These are phyloP conservation scores for Fundulus diaphanus DNA, from an alignment of 2,797 vertebrate genomes.

Conservation along the genomic window DNA sequence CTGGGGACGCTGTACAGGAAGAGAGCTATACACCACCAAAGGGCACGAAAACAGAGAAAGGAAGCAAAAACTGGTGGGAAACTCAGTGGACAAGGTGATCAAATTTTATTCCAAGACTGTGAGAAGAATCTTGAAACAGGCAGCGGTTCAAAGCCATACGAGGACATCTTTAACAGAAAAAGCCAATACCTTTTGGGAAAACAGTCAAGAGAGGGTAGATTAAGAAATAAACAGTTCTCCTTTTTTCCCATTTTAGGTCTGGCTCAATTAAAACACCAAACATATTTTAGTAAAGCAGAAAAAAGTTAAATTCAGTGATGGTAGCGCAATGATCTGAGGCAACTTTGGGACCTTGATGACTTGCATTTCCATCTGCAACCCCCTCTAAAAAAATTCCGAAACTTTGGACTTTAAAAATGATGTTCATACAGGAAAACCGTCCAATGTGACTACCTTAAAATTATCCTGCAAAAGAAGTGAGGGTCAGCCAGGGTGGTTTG, in stretches of 20 bases:
- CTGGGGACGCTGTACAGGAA: conserved; percentile 64
- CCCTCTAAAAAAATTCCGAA: neutral
- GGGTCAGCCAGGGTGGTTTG: no score
- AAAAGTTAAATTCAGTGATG: no score
- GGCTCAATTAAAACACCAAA: neutral
- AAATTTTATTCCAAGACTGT: conserved; percentile 38
- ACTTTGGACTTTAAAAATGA: no score
- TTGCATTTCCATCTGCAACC: no score
- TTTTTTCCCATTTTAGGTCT: no score
- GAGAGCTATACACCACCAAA: conserved; percentile 57
- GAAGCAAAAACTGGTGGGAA: conserved; percentile 36
- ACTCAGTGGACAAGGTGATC: conserved; percentile 39
- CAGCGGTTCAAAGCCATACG: conserved; percentile 6
- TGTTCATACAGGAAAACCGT: no score
- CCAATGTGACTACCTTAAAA: no score
- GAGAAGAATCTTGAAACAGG: conserved; percentile 48
- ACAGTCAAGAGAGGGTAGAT: neutral
- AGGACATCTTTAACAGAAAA: conserved; percentile 64
- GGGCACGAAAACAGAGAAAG: conserved; percentile 44
- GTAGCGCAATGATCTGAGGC: no score
- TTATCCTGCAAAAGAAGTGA: no score
- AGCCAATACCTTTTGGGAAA: conserved; percentile 66
- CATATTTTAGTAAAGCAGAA: no score
- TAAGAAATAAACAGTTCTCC: neutral
- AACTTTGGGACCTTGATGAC: no score